Conservation (phyloP, 1,140 invertebrate species). For the Arctopsyche grandis region DNA sequence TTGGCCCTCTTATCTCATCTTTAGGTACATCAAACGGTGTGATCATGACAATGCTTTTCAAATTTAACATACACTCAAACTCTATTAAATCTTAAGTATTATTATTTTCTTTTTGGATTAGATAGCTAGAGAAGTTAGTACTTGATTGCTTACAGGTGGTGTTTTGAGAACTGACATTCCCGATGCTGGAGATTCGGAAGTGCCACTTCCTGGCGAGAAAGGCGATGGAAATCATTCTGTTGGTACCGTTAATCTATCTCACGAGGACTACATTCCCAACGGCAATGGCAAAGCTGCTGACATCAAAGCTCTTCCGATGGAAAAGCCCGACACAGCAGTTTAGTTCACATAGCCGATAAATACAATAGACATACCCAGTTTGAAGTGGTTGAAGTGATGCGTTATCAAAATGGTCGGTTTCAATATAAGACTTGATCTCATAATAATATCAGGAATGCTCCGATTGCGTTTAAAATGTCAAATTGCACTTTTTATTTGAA, state of each 20-base stretch:
- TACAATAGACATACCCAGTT: too few species aligned
- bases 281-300: slow-evolving; percentile 65
- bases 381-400: not conserved
- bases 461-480: not conserved
- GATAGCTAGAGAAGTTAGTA: slow-evolving; percentile 55
- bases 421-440: slow-evolving; percentile 9
- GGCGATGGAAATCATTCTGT: slow-evolving; percentile 61
- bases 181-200: slow-evolving; percentile 64
- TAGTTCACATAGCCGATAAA: slow-evolving; percentile 55
- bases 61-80: not conserved
- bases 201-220: slow-evolving; percentile 63
- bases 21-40: too few species aligned
- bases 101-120: slow-evolving; percentile 5
- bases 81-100: not conserved
- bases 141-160: slow-evolving; percentile 66
- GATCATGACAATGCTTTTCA: too few species aligned
- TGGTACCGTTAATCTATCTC: slow-evolving; percentile 67
- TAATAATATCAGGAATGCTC: not conserved
- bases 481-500: not conserved
- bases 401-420: not conserved
- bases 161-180: slow-evolving; percentile 69
- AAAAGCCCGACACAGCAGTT: slow-evolving; percentile 70
- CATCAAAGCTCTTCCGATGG: slow-evolving; percentile 58
- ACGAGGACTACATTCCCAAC: slow-evolving; percentile 68
- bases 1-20: too few species aligned